Percentiles rank a stretch among this genome's conserved stretches.
phyloP scores from a whole-genome alignment of 2,888 invertebrate genomes.

The Patella pellucida region DNA sequence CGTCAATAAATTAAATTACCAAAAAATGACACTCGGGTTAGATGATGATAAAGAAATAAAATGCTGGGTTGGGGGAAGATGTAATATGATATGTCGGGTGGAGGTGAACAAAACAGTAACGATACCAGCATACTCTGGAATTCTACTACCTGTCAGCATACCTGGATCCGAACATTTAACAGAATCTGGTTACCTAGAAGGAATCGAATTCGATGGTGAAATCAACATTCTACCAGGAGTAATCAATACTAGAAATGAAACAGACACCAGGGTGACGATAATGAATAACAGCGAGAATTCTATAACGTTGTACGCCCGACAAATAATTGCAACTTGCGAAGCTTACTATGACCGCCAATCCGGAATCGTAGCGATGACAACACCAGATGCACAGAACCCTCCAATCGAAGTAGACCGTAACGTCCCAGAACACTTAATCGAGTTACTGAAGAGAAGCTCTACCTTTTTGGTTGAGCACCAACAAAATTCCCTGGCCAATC shows the following conservation, averaged over 20 bases:
- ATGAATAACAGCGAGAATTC: background rate
- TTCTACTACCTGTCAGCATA: constrained; percentile 16
- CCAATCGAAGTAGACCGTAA: background rate
- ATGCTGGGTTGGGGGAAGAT: constrained; percentile 9
- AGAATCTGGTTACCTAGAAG: constrained; percentile 13
- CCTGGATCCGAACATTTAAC: background rate
- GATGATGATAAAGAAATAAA: constrained; percentile 15
- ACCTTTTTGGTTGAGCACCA: background rate
- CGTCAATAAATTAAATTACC: constrained; percentile 6
- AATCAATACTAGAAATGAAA: background rate
- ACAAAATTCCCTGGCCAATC: background rate
- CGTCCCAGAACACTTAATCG: constrained; percentile 13
- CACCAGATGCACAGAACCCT: background rate
- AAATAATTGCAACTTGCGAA: background rate
- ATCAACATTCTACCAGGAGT: background rate
- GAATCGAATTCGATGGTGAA: background rate
- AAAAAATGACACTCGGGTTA: background rate
- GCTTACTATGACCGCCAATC: background rate
- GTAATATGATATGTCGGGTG: constrained; percentile 14
- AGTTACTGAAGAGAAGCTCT: background rate
- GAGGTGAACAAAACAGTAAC: constrained; percentile 11
- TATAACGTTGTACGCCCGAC: background rate
- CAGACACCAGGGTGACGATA: background rate
- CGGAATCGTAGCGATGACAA: background rate
- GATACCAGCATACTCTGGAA: background rate